These are phyloP conservation scores for Drosophila mulleri DNA, from an alignment of 2,888 invertebrate species.

Conservation along the genomic window DNA sequence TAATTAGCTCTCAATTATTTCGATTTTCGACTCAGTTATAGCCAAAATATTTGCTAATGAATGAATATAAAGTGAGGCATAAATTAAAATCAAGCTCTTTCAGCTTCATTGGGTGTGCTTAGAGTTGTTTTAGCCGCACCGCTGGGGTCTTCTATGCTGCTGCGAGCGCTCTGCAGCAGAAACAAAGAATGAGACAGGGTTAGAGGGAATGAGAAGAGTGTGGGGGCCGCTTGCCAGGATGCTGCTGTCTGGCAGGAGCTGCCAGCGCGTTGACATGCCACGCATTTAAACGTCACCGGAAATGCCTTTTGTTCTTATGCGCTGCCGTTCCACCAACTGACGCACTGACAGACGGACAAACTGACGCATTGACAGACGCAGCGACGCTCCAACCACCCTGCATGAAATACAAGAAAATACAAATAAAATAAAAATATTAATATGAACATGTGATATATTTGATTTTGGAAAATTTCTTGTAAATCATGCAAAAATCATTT, in stretches of 20 bases:
- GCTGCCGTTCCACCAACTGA: conserved; percentile 38
- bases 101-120: conserved; percentile 27
- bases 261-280: conserved; percentile 74
- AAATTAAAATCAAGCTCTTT: conserved; percentile 20
- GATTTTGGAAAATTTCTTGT: conserved; percentile 21
- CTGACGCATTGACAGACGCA: conserved; percentile 38
- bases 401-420: conserved; percentile 19
- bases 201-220: neutral
- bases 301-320: conserved; percentile 49
- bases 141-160: conserved; percentile 47
- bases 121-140: conserved; percentile 24
- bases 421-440: conserved; percentile 25
- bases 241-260: conserved; percentile 74
- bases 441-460: conserved; percentile 1
- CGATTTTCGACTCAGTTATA: too few species aligned
- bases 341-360: conserved; percentile 40
- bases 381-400: conserved; percentile 20
- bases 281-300: conserved; percentile 82
- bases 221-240: conserved; percentile 58
- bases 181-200: conserved; percentile 20
- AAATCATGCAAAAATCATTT: conserved; percentile 57
- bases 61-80: too few species aligned
- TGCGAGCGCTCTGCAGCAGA: conserved; percentile 32
- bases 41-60: too few species aligned
- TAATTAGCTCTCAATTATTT: too few species aligned